Conservation (phyloP, 2,113 vertebrate genomes). For the Orcinus orca region DNA sequence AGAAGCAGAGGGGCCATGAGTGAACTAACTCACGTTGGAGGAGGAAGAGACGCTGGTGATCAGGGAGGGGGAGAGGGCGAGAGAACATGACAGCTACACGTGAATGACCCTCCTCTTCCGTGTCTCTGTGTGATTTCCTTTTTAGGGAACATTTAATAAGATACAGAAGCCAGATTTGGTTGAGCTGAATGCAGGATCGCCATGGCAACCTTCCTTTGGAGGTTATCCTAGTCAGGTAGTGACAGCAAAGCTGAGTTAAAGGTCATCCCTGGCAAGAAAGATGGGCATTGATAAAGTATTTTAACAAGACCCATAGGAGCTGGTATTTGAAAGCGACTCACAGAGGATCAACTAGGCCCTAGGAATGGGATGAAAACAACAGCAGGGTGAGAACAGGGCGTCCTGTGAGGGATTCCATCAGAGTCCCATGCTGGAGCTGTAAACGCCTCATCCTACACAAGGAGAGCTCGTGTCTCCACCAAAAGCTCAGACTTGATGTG, state of each 20-base stretch:
- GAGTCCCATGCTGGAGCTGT: not conserved
- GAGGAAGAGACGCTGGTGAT: accelerated
- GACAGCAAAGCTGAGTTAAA: slow-evolving; percentile 82
- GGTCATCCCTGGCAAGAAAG: slow-evolving; percentile 80
- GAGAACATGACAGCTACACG: accelerated
- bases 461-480: not conserved
- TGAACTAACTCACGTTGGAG: not conserved
- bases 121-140: slow-evolving; percentile 61
- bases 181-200: slow-evolving; percentile 72
- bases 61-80: not conserved
- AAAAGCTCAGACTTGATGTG: not conserved
- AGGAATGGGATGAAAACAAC: not conserved
- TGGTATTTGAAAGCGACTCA: slow-evolving; percentile 74
- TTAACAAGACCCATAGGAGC: slow-evolving; percentile 81
- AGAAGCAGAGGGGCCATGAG: not conserved
- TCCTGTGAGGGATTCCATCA: not conserved
- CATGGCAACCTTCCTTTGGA: slow-evolving; percentile 86
- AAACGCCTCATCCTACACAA: not conserved
- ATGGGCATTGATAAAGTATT: slow-evolving; percentile 80
- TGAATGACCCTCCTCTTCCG: slow-evolving; percentile 25
- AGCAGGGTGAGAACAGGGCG: not conserved
- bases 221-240: slow-evolving; percentile 84
- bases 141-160: slow-evolving; percentile 82
- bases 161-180: slow-evolving; percentile 75
- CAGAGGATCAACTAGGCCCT: not conserved